Evolutionary conservation across 2,113 vertebrate species (phyloP).

Genomic region (Pitta sordida): DNA sequence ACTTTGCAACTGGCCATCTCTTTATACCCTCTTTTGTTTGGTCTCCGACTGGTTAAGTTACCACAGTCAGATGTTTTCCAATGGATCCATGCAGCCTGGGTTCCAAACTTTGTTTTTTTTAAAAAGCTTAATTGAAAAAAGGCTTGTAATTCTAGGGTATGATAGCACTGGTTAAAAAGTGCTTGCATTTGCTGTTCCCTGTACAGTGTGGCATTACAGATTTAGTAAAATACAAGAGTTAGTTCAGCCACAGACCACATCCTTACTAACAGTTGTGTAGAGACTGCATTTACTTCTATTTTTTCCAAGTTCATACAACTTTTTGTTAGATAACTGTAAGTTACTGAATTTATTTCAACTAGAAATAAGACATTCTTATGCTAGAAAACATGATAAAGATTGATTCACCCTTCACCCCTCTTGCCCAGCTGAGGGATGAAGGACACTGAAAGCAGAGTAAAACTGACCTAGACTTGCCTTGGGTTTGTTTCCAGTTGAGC

Average conservation of each 20-base stretch:
- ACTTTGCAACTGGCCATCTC: neutral
- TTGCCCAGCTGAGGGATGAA: neutral
- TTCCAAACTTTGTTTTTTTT: neutral
- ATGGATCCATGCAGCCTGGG: neutral
- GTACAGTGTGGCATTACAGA: neutral
- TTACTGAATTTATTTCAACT: neutral
- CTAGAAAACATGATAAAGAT: neutral
- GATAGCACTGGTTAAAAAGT: constrained; percentile 12
- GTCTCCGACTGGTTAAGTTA: neutral
- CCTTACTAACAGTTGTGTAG: constrained; percentile 23
- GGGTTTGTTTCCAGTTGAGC: neutral
- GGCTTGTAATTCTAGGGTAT: neutral
- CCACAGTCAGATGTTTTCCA: neutral
- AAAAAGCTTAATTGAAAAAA: constrained; percentile 56
- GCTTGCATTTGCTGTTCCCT: constrained; percentile 53
- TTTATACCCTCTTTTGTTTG: neutral
- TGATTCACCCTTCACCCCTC: neutral
- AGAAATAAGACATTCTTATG: neutral
- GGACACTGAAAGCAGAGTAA: neutral
- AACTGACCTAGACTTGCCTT: neutral
- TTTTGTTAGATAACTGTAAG: neutral
- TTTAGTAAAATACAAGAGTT: constrained; percentile 35
- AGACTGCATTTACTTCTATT: neutral
- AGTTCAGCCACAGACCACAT: constrained; percentile 72
- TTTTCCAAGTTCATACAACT: neutral